Conservation (phyloP, 2,888 invertebrate species). For the Drosophila pseudotakahashii region DNA sequence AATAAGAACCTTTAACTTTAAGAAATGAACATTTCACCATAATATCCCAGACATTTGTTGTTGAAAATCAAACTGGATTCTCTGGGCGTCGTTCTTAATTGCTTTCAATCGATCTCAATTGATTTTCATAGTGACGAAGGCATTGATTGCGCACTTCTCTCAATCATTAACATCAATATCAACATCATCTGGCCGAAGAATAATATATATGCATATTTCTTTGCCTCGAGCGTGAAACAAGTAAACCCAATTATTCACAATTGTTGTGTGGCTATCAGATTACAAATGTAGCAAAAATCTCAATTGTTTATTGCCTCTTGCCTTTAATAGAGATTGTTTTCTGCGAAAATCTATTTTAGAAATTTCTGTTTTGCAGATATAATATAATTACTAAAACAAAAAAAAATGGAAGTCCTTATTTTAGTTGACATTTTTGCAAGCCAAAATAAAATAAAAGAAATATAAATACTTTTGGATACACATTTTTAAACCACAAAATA, state of each 20-base stretch:
- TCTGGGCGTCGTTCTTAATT: slow-evolving; percentile 67
- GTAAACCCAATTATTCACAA: slow-evolving; percentile 46
- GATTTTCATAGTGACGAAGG: slow-evolving; percentile 71
- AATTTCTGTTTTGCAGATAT: too few species aligned
- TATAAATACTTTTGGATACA: too few species aligned
- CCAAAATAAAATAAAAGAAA: too few species aligned
- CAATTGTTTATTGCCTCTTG: slow-evolving; percentile 11
- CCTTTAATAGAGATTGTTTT: not conserved
- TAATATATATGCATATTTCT: slow-evolving; percentile 4
- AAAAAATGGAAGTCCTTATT: too few species aligned
- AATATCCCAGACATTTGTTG: not conserved
- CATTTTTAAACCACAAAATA: too few species aligned
- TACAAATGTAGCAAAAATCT: slow-evolving; percentile 27
- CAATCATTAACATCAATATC: slow-evolving; percentile 21
- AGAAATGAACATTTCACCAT: slow-evolving; percentile 2
- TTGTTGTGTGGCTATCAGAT: slow-evolving; percentile 40
- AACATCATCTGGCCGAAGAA: slow-evolving; percentile 7
- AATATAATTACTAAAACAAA: not conserved
- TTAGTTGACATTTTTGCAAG: too few species aligned
- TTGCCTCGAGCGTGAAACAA: slow-evolving; percentile 19
- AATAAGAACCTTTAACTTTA: slow-evolving; percentile 1
- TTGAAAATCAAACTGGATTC: slow-evolving; percentile 16
- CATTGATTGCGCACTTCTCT: slow-evolving; percentile 62
- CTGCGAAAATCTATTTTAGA: not conserved
- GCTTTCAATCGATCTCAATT: slow-evolving; percentile 76